Base-by-base conservation (phyloP, 2,888 invertebrate genomes). In the Hyposoter didymator region DNA sequence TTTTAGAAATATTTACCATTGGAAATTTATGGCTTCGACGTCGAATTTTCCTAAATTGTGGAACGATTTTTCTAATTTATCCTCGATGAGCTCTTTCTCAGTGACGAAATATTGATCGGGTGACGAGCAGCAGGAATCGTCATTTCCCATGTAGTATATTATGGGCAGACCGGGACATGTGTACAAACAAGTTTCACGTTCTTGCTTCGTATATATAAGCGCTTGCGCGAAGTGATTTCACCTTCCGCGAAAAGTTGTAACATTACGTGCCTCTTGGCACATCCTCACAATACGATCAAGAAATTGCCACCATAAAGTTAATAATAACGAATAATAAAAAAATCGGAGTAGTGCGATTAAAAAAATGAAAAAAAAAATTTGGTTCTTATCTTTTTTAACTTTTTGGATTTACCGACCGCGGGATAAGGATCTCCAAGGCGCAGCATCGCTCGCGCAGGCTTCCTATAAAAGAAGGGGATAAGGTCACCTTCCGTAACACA, bases 401-500 rank as follows among this genome's bases (percentile, higher is more conserved):
- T 55, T 32, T 14, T 22, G 39, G 39, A 5, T 39, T 66, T 67
- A 67, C 76, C 47, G 47, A 75, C 62, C 49, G 64, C 66, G 64
- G 14, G 45, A 14, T n/a, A 22, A 32, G 43, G 78, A 67, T 49
- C 39, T 66, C 8, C 76, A 17, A 22, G 67, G 82, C 85, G 82
- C 85, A 69, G 45, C 70, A 32, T 32, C 49, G 28, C 49, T 43
- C 69, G 70, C 84, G 82, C 86, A 55, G 35, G 81, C 52, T 66
- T 47, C 5, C 86, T 91, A 90, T 91, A 91, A 91, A 92, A 93
- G 89, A 91, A 89, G 90, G 91, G 90, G 90, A 88, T 90, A 93
- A 93, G 93, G 93, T 93, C 92, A 92, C 91, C 90, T 92, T 90
- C 86, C 78, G 84, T 85, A 89, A 89, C 91, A 91, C 88, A 90